These are phyloP conservation scores for Stictonetta naevosa DNA, from an alignment of 2,113 vertebrate species.

Conservation along the genomic window DNA sequence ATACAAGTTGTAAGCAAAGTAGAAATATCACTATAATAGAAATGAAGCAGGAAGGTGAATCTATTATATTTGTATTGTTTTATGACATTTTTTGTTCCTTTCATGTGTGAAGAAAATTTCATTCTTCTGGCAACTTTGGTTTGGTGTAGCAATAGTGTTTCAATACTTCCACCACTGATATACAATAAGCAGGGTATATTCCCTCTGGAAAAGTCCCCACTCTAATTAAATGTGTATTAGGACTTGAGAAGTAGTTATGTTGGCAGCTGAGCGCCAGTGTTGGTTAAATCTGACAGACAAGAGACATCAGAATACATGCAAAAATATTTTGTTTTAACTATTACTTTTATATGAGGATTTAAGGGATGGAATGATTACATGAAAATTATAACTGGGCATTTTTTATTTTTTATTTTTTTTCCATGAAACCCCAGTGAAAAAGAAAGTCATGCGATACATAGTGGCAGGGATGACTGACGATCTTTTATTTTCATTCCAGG, in stretches of 20 bases:
- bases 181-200: background rate
- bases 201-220: background rate
- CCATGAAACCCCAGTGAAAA: background rate
- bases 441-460: background rate
- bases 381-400: background rate
- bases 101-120: background rate
- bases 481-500: constrained; percentile 17
- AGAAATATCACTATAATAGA: background rate
- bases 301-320: background rate
- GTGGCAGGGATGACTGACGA: background rate
- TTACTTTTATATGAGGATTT: background rate
- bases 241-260: background rate
- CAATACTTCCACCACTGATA: background rate
- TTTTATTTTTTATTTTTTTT: background rate
- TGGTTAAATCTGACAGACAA: background rate
- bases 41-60: background rate
- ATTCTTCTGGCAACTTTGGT: background rate
- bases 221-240: background rate
- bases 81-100: background rate
- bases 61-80: background rate
- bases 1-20: background rate
- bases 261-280: background rate
- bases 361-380: background rate
- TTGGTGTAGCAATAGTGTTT: background rate
- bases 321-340: background rate